Evolutionary conservation across 2,797 vertebrate species (phyloP), one percentile per base, ranked within the genome.

Genomic region (Sphaeramia orbicularis): DNA sequence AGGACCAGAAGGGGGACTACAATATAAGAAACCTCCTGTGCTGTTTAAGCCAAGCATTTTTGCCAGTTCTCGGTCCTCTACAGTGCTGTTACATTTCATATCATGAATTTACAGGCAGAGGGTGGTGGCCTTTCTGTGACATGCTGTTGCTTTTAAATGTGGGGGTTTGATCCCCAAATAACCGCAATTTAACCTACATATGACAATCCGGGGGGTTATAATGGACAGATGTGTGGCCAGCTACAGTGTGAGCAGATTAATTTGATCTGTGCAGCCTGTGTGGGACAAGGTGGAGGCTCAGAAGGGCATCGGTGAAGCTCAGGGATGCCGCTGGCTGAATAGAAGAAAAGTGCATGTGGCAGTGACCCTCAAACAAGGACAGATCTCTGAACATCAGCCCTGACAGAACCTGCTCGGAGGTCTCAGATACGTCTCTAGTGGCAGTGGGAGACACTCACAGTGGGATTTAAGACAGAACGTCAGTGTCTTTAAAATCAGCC

Each of bases 151-250:
- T 50, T 70, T 62, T 12, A 18, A 38, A 7, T n/a, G 7, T 8
- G 1, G 21, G 44, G 19, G 52, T 14, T 52, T 13, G 6, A 42
- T 61, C 30, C 61, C 41, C 49, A 44, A 72, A 41, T 37, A 49
- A 30, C 35, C 11, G 14, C 0, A 21, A 37, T 80, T 85, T 65
- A 76, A 72, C 71, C 73, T 65, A 58, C 41, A 81, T 77, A 10
- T 61, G 59, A 49, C 8, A 4, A 59, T 65, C 55, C 55, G 40
- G 71, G 64, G 62, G 66, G 68, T 41, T 64, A 10, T 75, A 35
- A 3, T 18, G 57, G 76, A 74, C 78, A 83, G 86, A 83, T 88
- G 81, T 85, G 16, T 47, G 53, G 38, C 36, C 59, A 59, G 71
- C 69, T 16, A 41, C 65, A 60, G 71, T 38, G 32, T 36, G 64